Evolutionary conservation across 2,113 vertebrate genomes (phyloP), one percentile per base, ranked within the genome.

Genomic region (Jaculus jaculus): DNA sequence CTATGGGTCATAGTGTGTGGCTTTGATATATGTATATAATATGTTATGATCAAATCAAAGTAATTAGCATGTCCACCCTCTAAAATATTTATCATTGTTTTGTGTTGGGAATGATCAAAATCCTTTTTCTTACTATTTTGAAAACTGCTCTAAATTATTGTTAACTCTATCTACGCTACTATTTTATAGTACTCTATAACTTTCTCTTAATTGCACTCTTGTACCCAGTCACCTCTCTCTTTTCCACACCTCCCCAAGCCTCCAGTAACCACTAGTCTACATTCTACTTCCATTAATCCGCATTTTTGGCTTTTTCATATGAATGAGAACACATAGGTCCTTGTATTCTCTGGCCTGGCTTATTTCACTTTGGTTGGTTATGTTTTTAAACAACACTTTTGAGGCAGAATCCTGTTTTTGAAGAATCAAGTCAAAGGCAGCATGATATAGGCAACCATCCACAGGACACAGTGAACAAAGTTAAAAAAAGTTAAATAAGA

Each of bases 351-450:
- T 69, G 26, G 28, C 32, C 86, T 61, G 32, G 51, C 12, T 77
- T 93, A 26, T 61, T 84, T 93, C 72, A 89, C 37, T 37, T 89
- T 37, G 18, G 78, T 89, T 37, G 18, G 78, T 84, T 9, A 32
- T 28, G 28, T 77, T 93, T 95, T 80, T 24, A 92, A 93, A 83
- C 81, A 58, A 80, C 84, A 66, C 58, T 65, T 39, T 86, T 79
- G 74, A 92, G 58, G 83, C n/a, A 90, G 81, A 85, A 79, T 79
- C 15, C 63, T 83, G 30, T 61, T 82, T 96, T 85, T 88, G 65
- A 94, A 47, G 63, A 84, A 93, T 84, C 63, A 77, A 47, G 42
- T 91, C 81, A 81, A 87, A 94, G 75, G 75, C 21, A 34, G 71
- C 6, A 30, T 10, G 32, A 65, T 51, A 13, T 60, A 73, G 75